Percentiles rank a stretch among this genome's conserved stretches.
Evolutionary conservation across 1,140 invertebrate species (phyloP).

Genomic region (Drosophila suzukii): DNA sequence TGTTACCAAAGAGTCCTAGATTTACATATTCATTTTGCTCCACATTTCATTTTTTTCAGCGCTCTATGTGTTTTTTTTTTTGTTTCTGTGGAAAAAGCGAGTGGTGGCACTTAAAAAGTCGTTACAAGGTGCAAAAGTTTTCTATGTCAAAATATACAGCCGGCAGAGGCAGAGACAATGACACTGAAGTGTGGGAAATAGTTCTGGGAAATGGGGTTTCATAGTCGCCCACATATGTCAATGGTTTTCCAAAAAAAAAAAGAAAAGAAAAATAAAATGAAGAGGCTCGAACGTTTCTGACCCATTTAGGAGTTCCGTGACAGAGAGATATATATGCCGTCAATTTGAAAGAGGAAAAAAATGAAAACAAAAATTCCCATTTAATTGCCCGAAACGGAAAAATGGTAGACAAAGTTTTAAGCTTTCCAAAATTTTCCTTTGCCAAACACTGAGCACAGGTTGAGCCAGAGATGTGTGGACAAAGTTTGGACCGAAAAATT

Average conservation of each 20-base stretch:
- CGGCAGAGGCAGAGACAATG: slow-evolving; percentile 42
- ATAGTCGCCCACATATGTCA: slow-evolving; percentile 40
- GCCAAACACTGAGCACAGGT: background rate
- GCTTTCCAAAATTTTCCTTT: slow-evolving; percentile 6
- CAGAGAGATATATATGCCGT: slow-evolving; percentile 23
- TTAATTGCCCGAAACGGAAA: slow-evolving; percentile 34
- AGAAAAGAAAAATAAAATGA: no score
- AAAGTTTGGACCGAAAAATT: slow-evolving; percentile 18
- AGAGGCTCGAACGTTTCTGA: slow-evolving; percentile 5
- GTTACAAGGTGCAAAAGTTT: slow-evolving; percentile 73
- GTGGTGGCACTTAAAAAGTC: slow-evolving; percentile 69
- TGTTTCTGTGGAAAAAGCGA: slow-evolving; percentile 1
- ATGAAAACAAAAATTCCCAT: slow-evolving; percentile 21
- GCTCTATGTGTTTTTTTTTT: slow-evolving; percentile 1
- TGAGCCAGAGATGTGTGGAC: slow-evolving; percentile 1
- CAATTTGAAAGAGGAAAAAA: slow-evolving; percentile 21
- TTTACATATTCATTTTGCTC: slow-evolving; percentile 69
- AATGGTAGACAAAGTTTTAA: slow-evolving; percentile 22
- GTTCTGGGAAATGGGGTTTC: slow-evolving; percentile 18
- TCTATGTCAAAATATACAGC: slow-evolving; percentile 47
- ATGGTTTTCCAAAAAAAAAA: slow-evolving; percentile 15
- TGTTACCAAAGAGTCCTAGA: slow-evolving; percentile 26
- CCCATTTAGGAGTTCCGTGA: slow-evolving; percentile 22
- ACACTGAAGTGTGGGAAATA: slow-evolving; percentile 39
- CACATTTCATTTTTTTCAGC: slow-evolving; percentile 35